Base-by-base conservation (phyloP, 2,113 vertebrate species). In the Eulacestoma nigropectus region DNA sequence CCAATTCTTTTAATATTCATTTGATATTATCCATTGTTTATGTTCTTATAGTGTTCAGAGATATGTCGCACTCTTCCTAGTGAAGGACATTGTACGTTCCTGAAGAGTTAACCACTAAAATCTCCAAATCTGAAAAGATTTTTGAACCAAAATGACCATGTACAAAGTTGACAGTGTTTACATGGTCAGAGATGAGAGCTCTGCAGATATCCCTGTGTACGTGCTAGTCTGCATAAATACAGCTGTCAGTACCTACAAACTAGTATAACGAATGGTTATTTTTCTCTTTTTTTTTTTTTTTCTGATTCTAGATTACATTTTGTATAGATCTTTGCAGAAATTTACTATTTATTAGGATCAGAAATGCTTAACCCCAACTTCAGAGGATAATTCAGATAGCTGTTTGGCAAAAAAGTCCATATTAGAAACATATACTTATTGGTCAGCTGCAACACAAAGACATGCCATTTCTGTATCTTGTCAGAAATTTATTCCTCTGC, bases 61-160 rank as follows among this genome's bases (percentile, higher is more conserved):
- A 8, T 72, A 44, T 9, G 21, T 10, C 46, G 4, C 35, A 12
- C 4, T 52, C 18, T 55, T 53, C 55, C n/a, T 44, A 55, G 11
- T 27, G 9, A 72, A 75, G 15, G 13, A 42, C 3, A 5, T 3
- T 35, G 9, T 33, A 44, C 0, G 0, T 68, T 75, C 22, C 60
- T 26, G 16, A 81, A 59, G 0, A 0, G 33, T 60, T 47, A 73
- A 41, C 14, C 47, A 33, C 39, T 53, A 53, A 52, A 81, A 46
- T 70, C 14, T n/a, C 33, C 37, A 55, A 46, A 5, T 4, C 37
- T 50, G 46, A n/a, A 42, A 63, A 63, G 16, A n/a, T 23, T 42
- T 59, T 30, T 52, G 35, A 65, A 55, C 26, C 6, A 50, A 67
- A 91, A 62, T 25, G 16, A 46, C 30, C 11, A 17, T n/a, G 42